These are phyloP conservation scores for Acutogordius australiensis DNA, from an alignment of 2,888 invertebrate genomes.

Conservation along the genomic window DNA sequence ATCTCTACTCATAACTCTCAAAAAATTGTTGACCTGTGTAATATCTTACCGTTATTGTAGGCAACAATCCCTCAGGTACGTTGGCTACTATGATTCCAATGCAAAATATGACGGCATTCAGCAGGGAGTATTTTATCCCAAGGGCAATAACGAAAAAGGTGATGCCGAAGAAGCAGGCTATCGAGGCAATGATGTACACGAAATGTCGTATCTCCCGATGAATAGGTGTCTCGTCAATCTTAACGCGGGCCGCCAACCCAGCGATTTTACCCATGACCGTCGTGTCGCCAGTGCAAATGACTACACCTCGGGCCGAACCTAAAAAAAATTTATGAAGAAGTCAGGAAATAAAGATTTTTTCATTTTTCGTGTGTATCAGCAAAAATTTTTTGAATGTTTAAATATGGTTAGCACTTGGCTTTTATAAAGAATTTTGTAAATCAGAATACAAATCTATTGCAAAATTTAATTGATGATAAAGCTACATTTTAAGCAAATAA, in stretches of 20 bases:
- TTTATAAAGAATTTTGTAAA: no score
- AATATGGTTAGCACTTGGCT: no score
- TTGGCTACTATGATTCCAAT: constrained; percentile 99
- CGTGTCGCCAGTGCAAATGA: constrained; percentile 72
- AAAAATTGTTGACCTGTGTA: no score
- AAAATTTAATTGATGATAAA: no score
- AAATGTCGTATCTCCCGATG: constrained; percentile 96
- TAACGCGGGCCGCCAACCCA: constrained; percentile 62
- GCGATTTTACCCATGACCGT: constrained; percentile 88
- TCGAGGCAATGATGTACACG: constrained; percentile 51
- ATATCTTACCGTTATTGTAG: constrained; percentile 64
- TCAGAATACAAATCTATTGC: no score
- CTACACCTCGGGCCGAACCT: constrained; percentile 50
- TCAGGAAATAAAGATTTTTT: no score
- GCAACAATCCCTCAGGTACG: constrained; percentile 87
- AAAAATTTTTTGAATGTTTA: no score
- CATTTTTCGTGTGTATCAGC: no score
- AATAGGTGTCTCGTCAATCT: constrained; percentile 86
- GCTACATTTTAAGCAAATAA: no score
- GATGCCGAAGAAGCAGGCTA: constrained; percentile 29
- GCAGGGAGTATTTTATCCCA: constrained; percentile 82
- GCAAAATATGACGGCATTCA: constrained; percentile 92
- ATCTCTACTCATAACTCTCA: no score
- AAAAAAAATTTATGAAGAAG: no score
- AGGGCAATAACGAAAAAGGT: constrained; percentile 93